Evolutionary conservation across 2,888 invertebrate genomes (phyloP).

Genomic region (Eupithecia subfuscata): DNA sequence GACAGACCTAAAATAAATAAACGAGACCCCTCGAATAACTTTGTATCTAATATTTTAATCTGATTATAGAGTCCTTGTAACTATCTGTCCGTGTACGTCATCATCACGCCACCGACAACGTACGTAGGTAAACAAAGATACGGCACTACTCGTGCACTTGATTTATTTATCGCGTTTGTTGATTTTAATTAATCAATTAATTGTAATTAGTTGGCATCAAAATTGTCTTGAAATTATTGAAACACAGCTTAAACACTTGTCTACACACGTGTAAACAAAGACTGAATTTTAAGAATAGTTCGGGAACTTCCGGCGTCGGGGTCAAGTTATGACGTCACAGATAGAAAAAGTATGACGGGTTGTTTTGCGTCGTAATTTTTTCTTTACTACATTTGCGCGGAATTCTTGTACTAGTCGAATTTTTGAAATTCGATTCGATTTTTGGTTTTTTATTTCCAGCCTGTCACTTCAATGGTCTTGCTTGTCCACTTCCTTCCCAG

Average conservation of each 20-base stretch:
- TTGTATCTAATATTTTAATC: not conserved
- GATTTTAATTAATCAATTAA: slow-evolving; percentile 25
- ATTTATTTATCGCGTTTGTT: slow-evolving; percentile 27
- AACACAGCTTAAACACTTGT: not conserved
- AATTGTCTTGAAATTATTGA: slow-evolving; percentile 2
- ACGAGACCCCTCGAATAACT: too few species aligned
- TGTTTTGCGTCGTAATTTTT: not conserved
- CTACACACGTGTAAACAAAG: not conserved
- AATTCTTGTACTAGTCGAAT: not conserved
- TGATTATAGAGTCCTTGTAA: not conserved
- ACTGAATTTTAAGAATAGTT: not conserved
- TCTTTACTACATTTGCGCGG: not conserved
- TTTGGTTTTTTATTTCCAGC: not conserved
- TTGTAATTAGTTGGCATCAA: slow-evolving; percentile 16
- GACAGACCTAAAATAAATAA: too few species aligned
- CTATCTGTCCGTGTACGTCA: not conserved
- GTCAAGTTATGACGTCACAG: not conserved
- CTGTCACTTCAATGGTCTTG: not conserved
- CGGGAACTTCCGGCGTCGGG: not conserved
- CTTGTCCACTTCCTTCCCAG: not conserved
- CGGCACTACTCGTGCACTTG: slow-evolving; percentile 20
- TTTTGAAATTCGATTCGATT: not conserved
- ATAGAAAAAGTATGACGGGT: not conserved
- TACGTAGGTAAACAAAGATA: slow-evolving; percentile 33
- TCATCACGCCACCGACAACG: slow-evolving; percentile 32